A percentile compares a stretch with the other conserved stretches of the same genome.
Conservation (phyloP, 1,140 invertebrate species). For the Acyrthosiphon pisum region DNA sequence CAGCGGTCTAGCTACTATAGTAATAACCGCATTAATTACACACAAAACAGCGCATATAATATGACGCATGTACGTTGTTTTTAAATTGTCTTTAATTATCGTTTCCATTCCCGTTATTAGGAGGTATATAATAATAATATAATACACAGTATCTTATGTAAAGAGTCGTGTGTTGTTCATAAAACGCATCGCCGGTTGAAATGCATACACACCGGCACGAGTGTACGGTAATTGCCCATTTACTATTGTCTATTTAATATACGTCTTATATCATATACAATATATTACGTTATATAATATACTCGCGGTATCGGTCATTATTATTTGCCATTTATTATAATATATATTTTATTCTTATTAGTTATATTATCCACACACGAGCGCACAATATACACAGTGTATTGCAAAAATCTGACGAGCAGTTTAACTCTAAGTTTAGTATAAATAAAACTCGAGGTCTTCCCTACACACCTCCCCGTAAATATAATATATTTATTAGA, state of each 20-base stretch:
- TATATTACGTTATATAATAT: neutral
- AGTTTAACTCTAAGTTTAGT: neutral
- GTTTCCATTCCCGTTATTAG: neutral
- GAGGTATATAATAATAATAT: neutral
- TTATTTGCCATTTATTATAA: neutral
- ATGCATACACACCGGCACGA: neutral
- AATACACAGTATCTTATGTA: neutral
- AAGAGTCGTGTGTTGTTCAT: neutral
- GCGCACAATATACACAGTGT: neutral
- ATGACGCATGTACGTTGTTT: neutral
- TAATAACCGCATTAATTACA: neutral
- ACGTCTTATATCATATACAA: neutral
- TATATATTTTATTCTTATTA: too few relatives aligned
- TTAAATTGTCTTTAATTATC: slow-evolving; percentile 28
- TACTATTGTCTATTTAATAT: neutral
- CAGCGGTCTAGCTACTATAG: neutral
- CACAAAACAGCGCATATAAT: neutral
- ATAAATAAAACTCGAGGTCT: neutral
- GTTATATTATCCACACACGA: neutral
- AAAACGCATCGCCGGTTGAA: neutral
- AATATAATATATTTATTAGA: neutral
- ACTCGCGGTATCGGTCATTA: neutral
- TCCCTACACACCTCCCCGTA: neutral
- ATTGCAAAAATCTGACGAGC: neutral
- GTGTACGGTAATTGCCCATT: neutral